These are phyloP conservation scores for Eurystomus gularis DNA, from an alignment of 2,113 vertebrate species.

Conservation along the genomic window DNA sequence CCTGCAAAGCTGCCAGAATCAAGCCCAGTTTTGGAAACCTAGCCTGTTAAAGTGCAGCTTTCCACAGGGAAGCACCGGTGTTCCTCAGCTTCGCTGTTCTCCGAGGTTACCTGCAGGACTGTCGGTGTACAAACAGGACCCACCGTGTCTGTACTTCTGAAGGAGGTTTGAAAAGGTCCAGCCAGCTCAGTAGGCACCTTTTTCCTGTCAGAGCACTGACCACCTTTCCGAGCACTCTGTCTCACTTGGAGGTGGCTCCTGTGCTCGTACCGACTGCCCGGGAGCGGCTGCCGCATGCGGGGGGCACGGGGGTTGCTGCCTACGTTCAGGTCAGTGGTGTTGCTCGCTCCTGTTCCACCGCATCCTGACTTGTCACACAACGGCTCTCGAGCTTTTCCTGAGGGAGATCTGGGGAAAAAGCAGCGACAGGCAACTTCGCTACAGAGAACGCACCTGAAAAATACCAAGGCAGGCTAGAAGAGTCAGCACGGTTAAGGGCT, in stretches of 20 bases:
- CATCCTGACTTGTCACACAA: neutral
- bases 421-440: neutral
- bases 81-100: neutral
- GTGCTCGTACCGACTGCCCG: neutral
- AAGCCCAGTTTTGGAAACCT: neutral
- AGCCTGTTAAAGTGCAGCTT: neutral
- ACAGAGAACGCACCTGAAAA: neutral
- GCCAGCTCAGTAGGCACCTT: neutral
- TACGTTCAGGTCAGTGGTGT: too few relatives aligned
- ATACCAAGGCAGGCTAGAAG: neutral
- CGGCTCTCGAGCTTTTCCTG: neutral
- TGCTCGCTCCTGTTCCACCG: neutral
- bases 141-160: fast-evolving
- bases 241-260: neutral
- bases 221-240: neutral
- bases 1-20: too few relatives aligned
- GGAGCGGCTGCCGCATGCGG: too few relatives aligned
- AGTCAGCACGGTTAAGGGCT: neutral
- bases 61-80: fast-evolving
- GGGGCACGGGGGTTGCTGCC: neutral
- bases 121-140: too few relatives aligned
- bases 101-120: too few relatives aligned
- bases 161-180: neutral
- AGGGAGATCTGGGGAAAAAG: neutral
- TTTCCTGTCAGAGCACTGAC: neutral